A percentile compares a stretch with the other conserved stretches of the same genome.
These are phyloP conservation scores for Magallana gigas DNA, from an alignment of 1,140 invertebrate species.

Conservation along the genomic window DNA sequence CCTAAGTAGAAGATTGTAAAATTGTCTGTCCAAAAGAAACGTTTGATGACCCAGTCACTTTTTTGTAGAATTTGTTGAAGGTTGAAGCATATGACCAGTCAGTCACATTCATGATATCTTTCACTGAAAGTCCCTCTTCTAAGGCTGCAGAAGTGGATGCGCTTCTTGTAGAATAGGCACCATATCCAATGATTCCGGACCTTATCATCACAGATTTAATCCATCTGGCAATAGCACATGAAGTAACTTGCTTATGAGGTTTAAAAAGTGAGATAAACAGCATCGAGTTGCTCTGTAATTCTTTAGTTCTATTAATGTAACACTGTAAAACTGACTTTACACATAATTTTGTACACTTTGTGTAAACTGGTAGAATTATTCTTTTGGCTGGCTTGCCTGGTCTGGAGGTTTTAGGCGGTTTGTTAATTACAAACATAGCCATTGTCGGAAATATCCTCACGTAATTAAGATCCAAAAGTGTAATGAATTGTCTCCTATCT, in stretches of 20 bases:
- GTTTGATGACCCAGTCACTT: too few relatives aligned
- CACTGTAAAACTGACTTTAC: constrained; percentile 37
- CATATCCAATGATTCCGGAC: constrained; percentile 27
- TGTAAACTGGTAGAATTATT: constrained; percentile 24
- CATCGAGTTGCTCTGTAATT: neutral
- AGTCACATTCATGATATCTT: constrained; percentile 26
- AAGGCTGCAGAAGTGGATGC: constrained; percentile 9
- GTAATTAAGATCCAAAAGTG: neutral
- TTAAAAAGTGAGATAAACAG: constrained; percentile 49
- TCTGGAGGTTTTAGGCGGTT: neutral
- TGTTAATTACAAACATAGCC: neutral
- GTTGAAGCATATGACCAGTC: constrained; percentile 42
- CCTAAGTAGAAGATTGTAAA: too few relatives aligned
- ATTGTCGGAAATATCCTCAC: neutral
- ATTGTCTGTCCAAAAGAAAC: too few relatives aligned
- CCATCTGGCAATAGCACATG: constrained; percentile 40
- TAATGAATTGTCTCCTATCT: neutral
- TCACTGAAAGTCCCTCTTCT: neutral
- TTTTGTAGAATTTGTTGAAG: too few relatives aligned
- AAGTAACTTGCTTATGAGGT: constrained; percentile 28
- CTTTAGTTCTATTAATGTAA: constrained; percentile 36
- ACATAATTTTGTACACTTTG: constrained; percentile 46
- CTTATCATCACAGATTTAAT: constrained; percentile 45
- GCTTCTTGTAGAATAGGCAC: constrained; percentile 22
- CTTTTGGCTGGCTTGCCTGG: neutral